Conservation (phyloP, 2,888 invertebrate species). For the Trachelus stipa region DNA sequence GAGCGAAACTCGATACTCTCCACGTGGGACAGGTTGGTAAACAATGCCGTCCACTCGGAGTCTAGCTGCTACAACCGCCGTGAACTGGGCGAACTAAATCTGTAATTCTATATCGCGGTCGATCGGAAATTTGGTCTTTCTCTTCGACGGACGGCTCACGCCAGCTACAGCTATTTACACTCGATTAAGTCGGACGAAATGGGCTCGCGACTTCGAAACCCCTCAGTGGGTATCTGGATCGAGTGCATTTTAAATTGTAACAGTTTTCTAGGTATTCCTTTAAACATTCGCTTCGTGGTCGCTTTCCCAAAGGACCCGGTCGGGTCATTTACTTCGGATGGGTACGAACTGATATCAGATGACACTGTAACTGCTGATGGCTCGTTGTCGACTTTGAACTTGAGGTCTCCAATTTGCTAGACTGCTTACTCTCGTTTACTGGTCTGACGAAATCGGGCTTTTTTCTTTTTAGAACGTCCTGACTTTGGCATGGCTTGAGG, state of each 20-base stretch:
- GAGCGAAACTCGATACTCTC: constrained; percentile 26
- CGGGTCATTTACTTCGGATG: not conserved
- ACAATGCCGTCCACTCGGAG: constrained; percentile 23
- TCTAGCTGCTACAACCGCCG: not conserved
- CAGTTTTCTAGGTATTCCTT: not conserved
- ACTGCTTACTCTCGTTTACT: not conserved
- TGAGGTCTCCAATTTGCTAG: not conserved
- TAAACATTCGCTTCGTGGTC: not conserved
- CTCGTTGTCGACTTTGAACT: not conserved
- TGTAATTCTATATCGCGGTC: not conserved
- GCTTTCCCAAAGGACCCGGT: not conserved
- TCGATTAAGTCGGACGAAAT: not conserved
- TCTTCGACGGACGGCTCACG: not conserved
- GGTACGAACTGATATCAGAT: not conserved
- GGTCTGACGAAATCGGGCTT: not conserved
- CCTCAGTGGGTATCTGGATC: not conserved
- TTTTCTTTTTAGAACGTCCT: not conserved
- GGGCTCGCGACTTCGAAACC: not conserved
- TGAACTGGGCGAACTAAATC: not conserved
- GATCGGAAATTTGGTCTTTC: not conserved
- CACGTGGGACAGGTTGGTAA: constrained; percentile 26
- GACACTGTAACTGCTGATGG: not conserved
- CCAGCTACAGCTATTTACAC: not conserved
- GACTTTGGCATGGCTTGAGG: not conserved
- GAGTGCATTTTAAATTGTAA: not conserved